A percentile compares a stretch with the other conserved stretches of the same genome.
These are phyloP conservation scores for Drosophila hamatofila DNA, from an alignment of 2,888 invertebrate genomes.

Conservation along the genomic window DNA sequence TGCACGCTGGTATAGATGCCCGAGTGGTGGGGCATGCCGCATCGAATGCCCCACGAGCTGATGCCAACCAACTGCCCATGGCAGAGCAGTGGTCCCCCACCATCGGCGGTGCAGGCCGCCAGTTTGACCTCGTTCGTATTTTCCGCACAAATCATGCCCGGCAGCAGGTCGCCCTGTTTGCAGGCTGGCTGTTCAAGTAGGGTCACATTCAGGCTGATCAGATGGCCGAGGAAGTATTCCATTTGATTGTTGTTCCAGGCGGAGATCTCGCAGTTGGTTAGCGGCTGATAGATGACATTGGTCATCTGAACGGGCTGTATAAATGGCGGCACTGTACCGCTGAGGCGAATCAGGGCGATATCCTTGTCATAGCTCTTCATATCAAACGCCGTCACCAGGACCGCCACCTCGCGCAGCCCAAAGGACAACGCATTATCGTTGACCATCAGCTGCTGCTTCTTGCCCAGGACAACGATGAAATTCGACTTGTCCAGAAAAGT, in stretches of 20 bases:
- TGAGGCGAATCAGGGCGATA: slow-evolving; percentile 16
- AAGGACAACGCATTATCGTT: not conserved
- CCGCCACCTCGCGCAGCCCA: accelerated
- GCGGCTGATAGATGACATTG: not conserved
- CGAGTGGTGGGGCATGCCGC: slow-evolving; percentile 89
- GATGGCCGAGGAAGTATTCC: not conserved
- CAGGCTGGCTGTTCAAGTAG: not conserved
- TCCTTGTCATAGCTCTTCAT: slow-evolving; percentile 17
- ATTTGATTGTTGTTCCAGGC: slow-evolving; percentile 11
- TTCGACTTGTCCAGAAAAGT: slow-evolving; percentile 2
- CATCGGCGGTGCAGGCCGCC: slow-evolving; percentile 92
- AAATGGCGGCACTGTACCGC: not conserved
- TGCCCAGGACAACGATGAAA: slow-evolving; percentile 15
- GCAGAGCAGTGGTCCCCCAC: slow-evolving; percentile 91
- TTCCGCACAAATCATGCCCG: slow-evolving; percentile 90
- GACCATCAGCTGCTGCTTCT: slow-evolving; percentile 68
- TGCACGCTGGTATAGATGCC: slow-evolving; percentile 91
- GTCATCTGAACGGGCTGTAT: not conserved
- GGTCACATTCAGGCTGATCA: not conserved
- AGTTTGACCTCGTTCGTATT: slow-evolving; percentile 88
- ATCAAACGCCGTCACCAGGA: slow-evolving; percentile 2
- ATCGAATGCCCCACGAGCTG: slow-evolving; percentile 93
- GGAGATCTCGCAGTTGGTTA: slow-evolving; percentile 10
- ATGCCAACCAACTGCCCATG: slow-evolving; percentile 89
- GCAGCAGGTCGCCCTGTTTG: not conserved